These are phyloP conservation scores for Tor tambroides DNA, from an alignment of 2,113 vertebrate species.

Conservation along the genomic window DNA sequence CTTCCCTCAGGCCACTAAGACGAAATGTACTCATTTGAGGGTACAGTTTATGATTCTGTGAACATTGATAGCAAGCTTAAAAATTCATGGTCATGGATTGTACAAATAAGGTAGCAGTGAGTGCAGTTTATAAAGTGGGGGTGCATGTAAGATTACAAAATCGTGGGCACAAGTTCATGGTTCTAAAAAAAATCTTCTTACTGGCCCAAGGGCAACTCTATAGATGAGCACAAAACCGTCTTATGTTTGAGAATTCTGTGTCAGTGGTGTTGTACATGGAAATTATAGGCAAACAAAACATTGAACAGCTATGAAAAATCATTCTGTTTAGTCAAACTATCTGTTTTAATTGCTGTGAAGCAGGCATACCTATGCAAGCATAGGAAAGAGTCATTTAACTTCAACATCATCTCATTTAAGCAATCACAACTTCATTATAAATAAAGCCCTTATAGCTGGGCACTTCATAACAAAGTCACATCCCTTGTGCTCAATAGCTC, in stretches of 20 bases:
- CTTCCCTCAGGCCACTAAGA: background rate
- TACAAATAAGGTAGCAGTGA: background rate
- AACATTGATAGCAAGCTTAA: background rate
- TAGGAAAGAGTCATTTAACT: background rate
- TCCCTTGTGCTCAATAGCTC: conserved; percentile 17
- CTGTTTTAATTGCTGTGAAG: background rate
- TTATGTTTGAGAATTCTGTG: background rate
- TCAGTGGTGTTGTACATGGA: background rate
- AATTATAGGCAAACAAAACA: background rate
- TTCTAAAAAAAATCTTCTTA: background rate
- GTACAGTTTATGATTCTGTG: background rate
- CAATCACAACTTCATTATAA: conserved; percentile 30
- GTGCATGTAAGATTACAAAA: background rate
- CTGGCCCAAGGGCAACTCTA: background rate
- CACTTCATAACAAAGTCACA: background rate
- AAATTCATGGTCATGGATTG: background rate
- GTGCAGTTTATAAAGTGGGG: background rate
- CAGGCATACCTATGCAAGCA: background rate
- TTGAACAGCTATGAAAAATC: background rate
- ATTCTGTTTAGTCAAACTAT: background rate
- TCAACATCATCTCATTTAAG: background rate
- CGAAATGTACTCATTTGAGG: background rate
- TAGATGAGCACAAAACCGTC: background rate
- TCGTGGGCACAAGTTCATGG: background rate
- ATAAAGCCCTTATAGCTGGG: conserved; percentile 7